These are phyloP conservation scores for Chaetops frenatus DNA, from an alignment of 2,113 vertebrate genomes.

Conservation along the genomic window DNA sequence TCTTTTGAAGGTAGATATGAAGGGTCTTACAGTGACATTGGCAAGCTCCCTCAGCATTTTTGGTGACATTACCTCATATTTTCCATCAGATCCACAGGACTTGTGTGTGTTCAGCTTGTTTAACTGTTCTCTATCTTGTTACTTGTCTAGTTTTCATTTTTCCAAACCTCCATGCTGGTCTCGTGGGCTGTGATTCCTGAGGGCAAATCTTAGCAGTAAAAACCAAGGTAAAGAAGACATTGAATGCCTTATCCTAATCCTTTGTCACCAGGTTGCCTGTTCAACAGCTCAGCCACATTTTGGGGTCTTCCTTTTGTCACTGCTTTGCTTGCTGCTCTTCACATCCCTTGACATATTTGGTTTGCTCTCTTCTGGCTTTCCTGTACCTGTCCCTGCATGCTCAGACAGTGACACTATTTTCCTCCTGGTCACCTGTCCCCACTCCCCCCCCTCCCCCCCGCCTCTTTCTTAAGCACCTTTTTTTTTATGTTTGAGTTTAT, in stretches of 20 bases:
- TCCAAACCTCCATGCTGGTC: not conserved
- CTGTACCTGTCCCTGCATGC: not conserved
- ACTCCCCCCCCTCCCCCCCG: no score
- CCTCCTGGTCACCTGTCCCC: not conserved
- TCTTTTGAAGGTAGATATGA: not conserved
- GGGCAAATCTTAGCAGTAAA: not conserved
- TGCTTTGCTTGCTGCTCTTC: not conserved
- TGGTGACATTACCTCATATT: not conserved
- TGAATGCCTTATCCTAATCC: not conserved
- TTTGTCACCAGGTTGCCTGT: not conserved
- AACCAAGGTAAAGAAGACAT: not conserved
- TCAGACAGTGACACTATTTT: not conserved
- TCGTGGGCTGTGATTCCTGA: not conserved
- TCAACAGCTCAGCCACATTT: not conserved
- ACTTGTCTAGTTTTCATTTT: not conserved
- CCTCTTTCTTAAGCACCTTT: not conserved
- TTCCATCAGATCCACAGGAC: not conserved
- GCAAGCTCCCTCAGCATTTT: not conserved
- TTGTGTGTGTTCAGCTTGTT: not conserved
- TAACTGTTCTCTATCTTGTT: not conserved
- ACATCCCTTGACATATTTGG: fast-evolving
- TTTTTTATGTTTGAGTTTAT: not conserved
- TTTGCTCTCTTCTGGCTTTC: not conserved
- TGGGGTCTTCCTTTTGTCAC: not conserved
- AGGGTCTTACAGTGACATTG: not conserved